Evolutionary conservation across 2,113 vertebrate genomes (phyloP).

Genomic region (Mastomys natalensis): DNA sequence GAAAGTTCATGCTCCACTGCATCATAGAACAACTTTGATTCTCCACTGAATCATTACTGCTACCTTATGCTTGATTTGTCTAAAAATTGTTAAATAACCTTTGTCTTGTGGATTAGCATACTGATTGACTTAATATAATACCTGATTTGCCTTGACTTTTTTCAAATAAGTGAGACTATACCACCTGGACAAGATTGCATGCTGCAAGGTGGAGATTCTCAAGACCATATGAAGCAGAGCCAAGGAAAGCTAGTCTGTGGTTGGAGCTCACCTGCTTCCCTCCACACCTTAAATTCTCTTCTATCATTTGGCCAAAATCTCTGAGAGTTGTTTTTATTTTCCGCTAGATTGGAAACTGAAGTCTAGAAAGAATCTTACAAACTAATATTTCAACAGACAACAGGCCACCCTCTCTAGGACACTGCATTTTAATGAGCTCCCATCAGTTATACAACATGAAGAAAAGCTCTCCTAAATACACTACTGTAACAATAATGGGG

Average conservation of each 20-base stretch:
- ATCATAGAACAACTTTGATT: no score
- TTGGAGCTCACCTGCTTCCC: no score
- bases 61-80: background rate
- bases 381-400: constrained; percentile 43
- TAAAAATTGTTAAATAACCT: background rate
- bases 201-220: background rate
- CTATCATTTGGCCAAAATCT: background rate
- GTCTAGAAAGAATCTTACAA: constrained; percentile 20
- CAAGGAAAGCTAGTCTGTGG: background rate
- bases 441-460: constrained; percentile 45
- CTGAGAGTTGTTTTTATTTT: background rate
- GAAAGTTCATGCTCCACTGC: no score
- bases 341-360: background rate
- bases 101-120: background rate
- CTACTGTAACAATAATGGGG: background rate
- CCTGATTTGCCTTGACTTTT: constrained; percentile 1
- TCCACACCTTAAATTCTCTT: background rate
- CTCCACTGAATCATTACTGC: no score
- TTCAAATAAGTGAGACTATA: background rate
- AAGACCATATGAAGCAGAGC: background rate
- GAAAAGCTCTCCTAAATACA: constrained; percentile 3
- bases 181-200: background rate
- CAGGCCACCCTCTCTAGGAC: constrained; percentile 49
- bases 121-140: background rate
- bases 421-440: constrained; percentile 52